Base-by-base conservation (phyloP, 2,888 invertebrate genomes). In the Drosophila quinaria region DNA sequence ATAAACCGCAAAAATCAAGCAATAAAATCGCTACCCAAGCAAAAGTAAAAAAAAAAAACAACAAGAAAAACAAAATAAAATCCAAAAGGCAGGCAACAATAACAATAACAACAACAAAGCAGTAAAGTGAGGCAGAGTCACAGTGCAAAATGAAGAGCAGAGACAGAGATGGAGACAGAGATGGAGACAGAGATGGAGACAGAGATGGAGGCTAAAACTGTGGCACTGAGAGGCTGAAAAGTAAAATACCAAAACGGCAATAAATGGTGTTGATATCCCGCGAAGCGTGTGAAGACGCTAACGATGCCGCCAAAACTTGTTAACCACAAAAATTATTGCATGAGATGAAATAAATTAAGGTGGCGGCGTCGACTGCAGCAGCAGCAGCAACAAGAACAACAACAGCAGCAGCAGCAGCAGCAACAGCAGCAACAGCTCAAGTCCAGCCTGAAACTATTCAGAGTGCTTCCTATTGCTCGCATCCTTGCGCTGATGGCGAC, bases 271-370 rank as follows among this genome's bases (percentile, higher is more conserved):
- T 90, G 89, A 90, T 90, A 91, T 91, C 90, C 89, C 91, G 90
- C 90, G 89, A 90, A 91, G 89, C 89, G 89, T 91, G 89, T 90
- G 91, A 90, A 90, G 91, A 91, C 89, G 90, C 89, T 90, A 89
- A 89, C 91, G 89, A 89, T 89, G 89, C 89, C 89, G 89, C 91
- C 89, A 91, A 91, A 91, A 90, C 91, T 90, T 91, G 89, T 91
- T 90, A 91, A 90, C 91, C 91, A 90, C 91, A 90, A 86, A 90
- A 90, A 90, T 87, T 88, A 88, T 88, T 90, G 88, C 88, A 90
- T 90, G 89, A 90, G 87, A 89, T 90, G 87, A 88, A 88, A 88
- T 88, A 88, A 88, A 90, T 88, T 90, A 90, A 90, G 90, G 90
- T 90, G 85, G 87, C 87, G 90, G 88, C 90, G 87, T 89, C 78